Conservation (phyloP, 2,113 vertebrate genomes). For the Passer montanus region DNA sequence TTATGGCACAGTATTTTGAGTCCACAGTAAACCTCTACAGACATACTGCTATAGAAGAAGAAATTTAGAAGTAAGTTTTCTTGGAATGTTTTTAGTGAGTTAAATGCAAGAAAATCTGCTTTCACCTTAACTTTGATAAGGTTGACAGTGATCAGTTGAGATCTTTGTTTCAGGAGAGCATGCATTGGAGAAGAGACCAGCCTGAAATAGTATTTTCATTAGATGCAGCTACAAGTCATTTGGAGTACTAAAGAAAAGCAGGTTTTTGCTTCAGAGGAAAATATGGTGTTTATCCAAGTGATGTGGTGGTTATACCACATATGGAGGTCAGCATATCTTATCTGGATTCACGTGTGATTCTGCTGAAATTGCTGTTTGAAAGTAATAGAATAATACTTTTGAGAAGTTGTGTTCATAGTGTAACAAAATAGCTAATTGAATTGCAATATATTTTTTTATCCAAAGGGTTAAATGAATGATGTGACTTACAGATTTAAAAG, state of each 20-base stretch:
- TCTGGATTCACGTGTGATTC: slow-evolving; percentile 42
- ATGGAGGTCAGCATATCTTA: slow-evolving; percentile 38
- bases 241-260: slow-evolving; percentile 32
- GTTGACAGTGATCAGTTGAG: slow-evolving; percentile 20
- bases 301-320: background rate
- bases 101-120: slow-evolving; percentile 25
- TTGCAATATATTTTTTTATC: slow-evolving; percentile 74
- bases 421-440: slow-evolving; percentile 57
- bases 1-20: slow-evolving; percentile 20
- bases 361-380: slow-evolving; percentile 49
- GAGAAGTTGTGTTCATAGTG: slow-evolving; percentile 51
- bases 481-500: slow-evolving; percentile 65
- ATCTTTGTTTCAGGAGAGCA: slow-evolving; percentile 21
- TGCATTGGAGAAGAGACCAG: background rate
- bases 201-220: background rate
- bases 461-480: slow-evolving; percentile 74
- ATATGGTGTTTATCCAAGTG: background rate
- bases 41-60: slow-evolving; percentile 29
- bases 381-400: slow-evolving; percentile 27
- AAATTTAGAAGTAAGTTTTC: slow-evolving; percentile 22
- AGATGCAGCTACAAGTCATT: slow-evolving; percentile 71
- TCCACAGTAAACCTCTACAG: slow-evolving; percentile 59
- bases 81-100: slow-evolving; percentile 64
- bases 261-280: slow-evolving; percentile 1
- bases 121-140: slow-evolving; percentile 48